Percentiles rank a stretch among this genome's conserved stretches.
phyloP scores from a whole-genome alignment of 2,797 vertebrate species.

The Chiloscyllium punctatum region DNA sequence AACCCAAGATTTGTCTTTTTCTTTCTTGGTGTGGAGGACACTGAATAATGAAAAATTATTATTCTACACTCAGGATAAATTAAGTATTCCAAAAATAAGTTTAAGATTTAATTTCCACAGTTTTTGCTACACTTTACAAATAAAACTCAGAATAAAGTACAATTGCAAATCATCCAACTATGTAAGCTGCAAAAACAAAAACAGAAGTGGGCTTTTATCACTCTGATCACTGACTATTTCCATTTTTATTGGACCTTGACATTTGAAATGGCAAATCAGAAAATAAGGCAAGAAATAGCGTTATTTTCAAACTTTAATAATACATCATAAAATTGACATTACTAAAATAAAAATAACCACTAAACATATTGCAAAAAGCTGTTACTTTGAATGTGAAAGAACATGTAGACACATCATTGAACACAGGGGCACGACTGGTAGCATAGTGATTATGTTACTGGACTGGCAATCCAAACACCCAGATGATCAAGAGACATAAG shows the following conservation, averaged over 20 bases:
- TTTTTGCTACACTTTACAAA: background rate
- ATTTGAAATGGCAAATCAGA: background rate
- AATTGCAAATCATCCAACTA: background rate
- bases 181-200: background rate
- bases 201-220: background rate
- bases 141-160: background rate
- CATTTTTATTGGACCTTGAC: background rate
- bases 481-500: too few species aligned
- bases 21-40: background rate
- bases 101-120: background rate
- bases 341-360: too few species aligned
- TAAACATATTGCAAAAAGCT: background rate
- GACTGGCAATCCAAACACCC: too few species aligned
- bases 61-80: background rate
- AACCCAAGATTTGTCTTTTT: background rate
- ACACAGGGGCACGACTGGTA: background rate
- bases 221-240: background rate
- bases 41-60: background rate
- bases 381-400: background rate
- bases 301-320: background rate
- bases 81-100: background rate
- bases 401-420: background rate
- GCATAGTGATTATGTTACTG: too few species aligned
- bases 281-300: background rate
- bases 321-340: background rate